A percentile compares a stretch with the other conserved stretches of the same genome.
Evolutionary conservation across 1,140 invertebrate genomes (phyloP).

Genomic region (Conopomorpha cramerella): DNA sequence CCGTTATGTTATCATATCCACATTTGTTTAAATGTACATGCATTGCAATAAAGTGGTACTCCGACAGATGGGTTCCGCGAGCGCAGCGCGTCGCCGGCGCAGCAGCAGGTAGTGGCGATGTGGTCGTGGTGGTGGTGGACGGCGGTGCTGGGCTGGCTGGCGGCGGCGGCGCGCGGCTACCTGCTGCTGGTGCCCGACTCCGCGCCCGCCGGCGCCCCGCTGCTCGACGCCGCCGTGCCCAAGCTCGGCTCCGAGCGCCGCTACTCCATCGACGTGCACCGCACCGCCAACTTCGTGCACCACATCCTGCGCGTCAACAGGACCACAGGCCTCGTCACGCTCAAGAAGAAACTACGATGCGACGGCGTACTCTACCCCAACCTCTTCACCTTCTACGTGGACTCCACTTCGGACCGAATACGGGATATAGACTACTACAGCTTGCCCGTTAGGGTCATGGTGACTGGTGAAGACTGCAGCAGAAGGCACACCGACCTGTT

Average conservation of each 20-base stretch:
- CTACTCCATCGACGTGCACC: constrained; percentile 76
- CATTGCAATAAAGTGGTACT: too few relatives aligned
- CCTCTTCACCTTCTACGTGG: constrained; percentile 83
- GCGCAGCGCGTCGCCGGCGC: too few relatives aligned
- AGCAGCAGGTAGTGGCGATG: too few relatives aligned
- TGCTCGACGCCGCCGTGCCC: constrained; percentile 82
- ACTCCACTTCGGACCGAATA: constrained; percentile 78
- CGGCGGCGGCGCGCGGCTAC: constrained; percentile 55
- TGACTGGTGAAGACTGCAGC: constrained; percentile 73
- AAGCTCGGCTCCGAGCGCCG: constrained; percentile 72
- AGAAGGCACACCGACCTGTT: constrained; percentile 39
- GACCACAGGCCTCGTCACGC: constrained; percentile 72
- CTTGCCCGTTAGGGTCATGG: constrained; percentile 75
- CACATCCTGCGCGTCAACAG: constrained; percentile 76
- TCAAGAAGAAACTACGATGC: constrained; percentile 75
- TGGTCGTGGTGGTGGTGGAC: constrained; percentile 20
- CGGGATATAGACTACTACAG: constrained; percentile 84
- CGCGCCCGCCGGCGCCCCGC: constrained; percentile 67
- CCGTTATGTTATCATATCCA: too few relatives aligned
- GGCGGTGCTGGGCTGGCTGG: constrained; percentile 19
- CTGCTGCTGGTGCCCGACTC: constrained; percentile 74
- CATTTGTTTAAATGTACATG: too few relatives aligned
- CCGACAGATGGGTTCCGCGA: too few relatives aligned
- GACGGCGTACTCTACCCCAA: constrained; percentile 81
- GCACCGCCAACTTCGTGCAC: constrained; percentile 80